Evolutionary conservation across 2,797 vertebrate species (phyloP).

Genomic region (Manis javanica): DNA sequence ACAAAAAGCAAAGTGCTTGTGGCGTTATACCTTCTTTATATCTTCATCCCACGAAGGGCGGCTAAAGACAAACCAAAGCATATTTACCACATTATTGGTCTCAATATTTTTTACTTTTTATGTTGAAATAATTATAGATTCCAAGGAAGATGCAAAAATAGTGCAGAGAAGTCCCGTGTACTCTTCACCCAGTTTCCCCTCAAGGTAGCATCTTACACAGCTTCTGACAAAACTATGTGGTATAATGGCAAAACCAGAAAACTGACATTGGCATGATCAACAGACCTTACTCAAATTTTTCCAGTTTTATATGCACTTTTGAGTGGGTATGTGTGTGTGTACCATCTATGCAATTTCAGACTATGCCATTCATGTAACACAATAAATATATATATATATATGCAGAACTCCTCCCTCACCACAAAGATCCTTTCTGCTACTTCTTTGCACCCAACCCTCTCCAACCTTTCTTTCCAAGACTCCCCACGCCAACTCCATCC

Average conservation of each 20-base stretch:
- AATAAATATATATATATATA: neutral
- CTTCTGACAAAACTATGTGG: neutral
- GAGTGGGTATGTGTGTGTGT: neutral
- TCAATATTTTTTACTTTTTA: neutral
- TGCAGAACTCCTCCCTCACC: neutral
- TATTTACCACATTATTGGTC: neutral
- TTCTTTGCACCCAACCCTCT: neutral
- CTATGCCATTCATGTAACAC: neutral
- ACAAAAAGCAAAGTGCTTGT: neutral
- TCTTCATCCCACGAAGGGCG: neutral
- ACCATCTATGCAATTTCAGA: neutral
- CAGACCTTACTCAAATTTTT: neutral
- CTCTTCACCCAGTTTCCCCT: neutral
- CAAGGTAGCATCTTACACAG: neutral
- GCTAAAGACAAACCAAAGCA: neutral
- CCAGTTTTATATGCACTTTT: neutral
- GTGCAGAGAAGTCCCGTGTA: neutral
- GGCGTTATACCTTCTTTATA: neutral
- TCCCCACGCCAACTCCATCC: neutral
- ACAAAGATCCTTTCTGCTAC: neutral
- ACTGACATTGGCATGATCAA: neutral
- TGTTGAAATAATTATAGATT: conserved; percentile 16
- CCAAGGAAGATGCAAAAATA: neutral
- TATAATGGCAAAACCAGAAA: neutral
- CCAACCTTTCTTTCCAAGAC: neutral